Evolutionary conservation across 2,113 vertebrate species (phyloP).

Genomic region (Prionailurus viverrinus): DNA sequence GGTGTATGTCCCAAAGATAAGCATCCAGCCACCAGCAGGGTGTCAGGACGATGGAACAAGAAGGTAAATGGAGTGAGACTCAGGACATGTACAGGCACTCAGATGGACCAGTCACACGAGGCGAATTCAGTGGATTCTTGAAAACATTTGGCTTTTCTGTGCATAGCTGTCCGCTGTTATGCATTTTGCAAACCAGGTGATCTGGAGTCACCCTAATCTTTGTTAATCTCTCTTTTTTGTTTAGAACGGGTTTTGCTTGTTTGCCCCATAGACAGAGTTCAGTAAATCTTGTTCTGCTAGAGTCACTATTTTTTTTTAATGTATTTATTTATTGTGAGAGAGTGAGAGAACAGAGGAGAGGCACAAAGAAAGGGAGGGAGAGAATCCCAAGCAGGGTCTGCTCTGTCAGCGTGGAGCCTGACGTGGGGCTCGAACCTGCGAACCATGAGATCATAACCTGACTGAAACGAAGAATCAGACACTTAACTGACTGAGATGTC

Average conservation of each 20-base stretch:
- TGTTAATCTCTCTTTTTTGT: conserved; percentile 38
- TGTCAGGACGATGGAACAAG: no score
- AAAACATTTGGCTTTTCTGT: background rate
- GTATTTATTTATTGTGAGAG: no score
- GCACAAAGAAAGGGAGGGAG: no score
- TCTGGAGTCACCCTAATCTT: conserved; percentile 1
- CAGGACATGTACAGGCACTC: no score
- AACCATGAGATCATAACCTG: no score
- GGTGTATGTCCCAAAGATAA: background rate
- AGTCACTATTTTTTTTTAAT: background rate
- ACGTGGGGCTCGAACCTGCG: no score
- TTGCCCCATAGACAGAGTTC: background rate
- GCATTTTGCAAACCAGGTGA: background rate
- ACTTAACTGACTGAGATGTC: no score
- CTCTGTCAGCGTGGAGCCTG: no score
- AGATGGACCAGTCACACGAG: background rate
- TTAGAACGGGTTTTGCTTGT: conserved; percentile 59
- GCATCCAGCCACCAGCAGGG: no score
- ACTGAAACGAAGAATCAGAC: no score
- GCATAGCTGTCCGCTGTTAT: background rate
- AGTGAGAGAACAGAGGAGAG: no score
- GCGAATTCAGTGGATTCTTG: background rate
- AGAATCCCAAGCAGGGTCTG: no score
- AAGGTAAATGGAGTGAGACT: background rate
- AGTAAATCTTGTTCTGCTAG: background rate